Base-by-base conservation (phyloP, 2,888 invertebrate species). In the Tetheella fluctuosa region DNA sequence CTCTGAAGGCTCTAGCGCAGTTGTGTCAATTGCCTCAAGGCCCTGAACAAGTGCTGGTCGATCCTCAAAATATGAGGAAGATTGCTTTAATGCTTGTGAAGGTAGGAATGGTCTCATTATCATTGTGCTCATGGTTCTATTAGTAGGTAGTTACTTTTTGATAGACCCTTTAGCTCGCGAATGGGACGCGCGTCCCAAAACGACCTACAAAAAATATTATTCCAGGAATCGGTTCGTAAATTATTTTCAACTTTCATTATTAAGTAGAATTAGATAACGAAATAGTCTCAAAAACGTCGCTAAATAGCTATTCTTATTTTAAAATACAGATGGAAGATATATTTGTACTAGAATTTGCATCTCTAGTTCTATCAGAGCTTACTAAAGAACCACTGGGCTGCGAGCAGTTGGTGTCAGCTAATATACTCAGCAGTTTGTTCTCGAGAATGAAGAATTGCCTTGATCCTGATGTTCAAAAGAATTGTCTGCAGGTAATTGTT, bases 381-480 rank as follows among this genome's bases (percentile, higher is more conserved):
- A 94, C 94, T 0, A 88, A 83, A 62, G 94, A 94, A 65, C 87
- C 91, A 0, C 76, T 87, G 0, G 94, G 94, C 0, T 89, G 90
- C 42, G 91, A 89, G 17, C 92, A 93, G 63, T 77, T 93, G 53
- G 79, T 94, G 0, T 82, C 89, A 0, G 92, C 88, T n/a, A 85
- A 89, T 48, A 89, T 92, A 54, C 74, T 94, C 15, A 85, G 85
- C 65, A 91, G 88, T 52, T 74, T 94, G 2, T 92, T 93, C 65
- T 81, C 84, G 0, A 87, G 91, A 52, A 90, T 94, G 83, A 89
- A 90, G 68, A 91, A 92, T 48, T 90, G 91, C 10, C 74, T 84
- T 0, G 94, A 95, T 75, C 94, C 94, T 17, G 94, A 95, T 65
- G 90, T 94, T 0, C 94, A 94, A 74, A 94, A 90, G 66, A 94